Base-by-base conservation (phyloP, 2,797 vertebrate genomes). In the Steatocranus sp. region DNA sequence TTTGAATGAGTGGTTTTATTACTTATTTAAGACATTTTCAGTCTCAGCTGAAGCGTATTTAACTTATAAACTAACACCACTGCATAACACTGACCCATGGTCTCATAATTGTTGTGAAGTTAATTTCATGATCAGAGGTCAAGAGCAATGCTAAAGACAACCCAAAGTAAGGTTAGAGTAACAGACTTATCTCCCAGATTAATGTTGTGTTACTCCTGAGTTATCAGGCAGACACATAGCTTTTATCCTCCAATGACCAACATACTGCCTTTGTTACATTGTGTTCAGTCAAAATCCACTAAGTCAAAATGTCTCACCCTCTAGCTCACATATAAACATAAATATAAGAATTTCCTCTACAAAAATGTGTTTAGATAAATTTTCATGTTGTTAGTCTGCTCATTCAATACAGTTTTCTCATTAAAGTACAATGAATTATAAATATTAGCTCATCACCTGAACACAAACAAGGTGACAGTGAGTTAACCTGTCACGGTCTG, bases 381-480 rank as follows among this genome's bases (percentile, higher is more conserved):
- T 20, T 50, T 0, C 0, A 50, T 0, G 10, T 4, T 20, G 49
- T 50, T 50, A 50, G n/a, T 0, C 49, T 50, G 10, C 3, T 50
- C 0, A 0, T 6, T 50, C 49, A 50, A 20, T 20, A 50, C n/a
- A 20, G 49, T 50, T 50, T 50, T 6, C 49, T 50, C 10, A 20
- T 49, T 49, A 49, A 49, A 2, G 48, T 49, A 11, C 18, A 49
- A 49, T 2, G 0, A 49, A n/a, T 49, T 49, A 49, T 10, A 11
- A 50, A 50, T 6, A 50, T 20, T 50, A 11, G 48, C 48, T 50
- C 48, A 3, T 50, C 49, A n/a, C n/a, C n/a, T n/a, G n/a, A n/a
- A n/a, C n/a, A n/a, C n/a, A n/a, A n/a, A n/a, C n/a, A n/a, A n/a
- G n/a, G n/a, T n/a, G n/a, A n/a, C n/a, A n/a, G n/a, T n/a, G n/a